Evolutionary conservation across 1,140 invertebrate genomes (phyloP), one percentile per base, ranked within the genome.

Genomic region (Carcinoscorpius rotundicauda): DNA sequence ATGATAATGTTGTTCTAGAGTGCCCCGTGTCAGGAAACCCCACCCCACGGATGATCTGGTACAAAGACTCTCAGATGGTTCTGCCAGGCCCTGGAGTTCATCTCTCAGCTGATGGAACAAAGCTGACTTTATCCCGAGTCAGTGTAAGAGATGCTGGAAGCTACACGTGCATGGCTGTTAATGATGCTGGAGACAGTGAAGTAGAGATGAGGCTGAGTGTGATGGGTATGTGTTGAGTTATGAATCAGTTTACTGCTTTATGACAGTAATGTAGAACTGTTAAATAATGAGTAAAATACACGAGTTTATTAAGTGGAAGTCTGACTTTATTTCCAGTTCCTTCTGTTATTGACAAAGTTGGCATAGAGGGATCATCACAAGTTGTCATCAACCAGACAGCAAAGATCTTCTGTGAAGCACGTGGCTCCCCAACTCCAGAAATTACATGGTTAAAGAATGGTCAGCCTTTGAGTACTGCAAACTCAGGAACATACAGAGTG

Each of bases 381-480:
- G 57, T 64, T 8, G 49, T 68, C 3, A 56, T 52, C 0, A 63
- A 67, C 52, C 63, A 68, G 5, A 62, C 69, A 29, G 61, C 68
- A 8, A 59, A 58, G 50, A 59, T 70, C 4, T 50, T 29, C 51
- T 70, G 69, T 50, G 58, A 67, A 55, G 66, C 49, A 55, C 55
- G 63, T 80, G 86, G 88, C n/a, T 85, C 86, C 72, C 87, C 88
- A 0, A 81, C 79, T 48, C 87, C 88, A 3, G 88, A 85, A 65
- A 86, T 90, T 65, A 86, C 85, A 2, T 92, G 89, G 89, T 80
- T 81, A 10, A 89, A 88, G 74, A 84, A 91, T 75, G 84, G 83
- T 11, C 79, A 80, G 49, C 80, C 79, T 8, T 81, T 83, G 58
- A 66, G 6, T 8, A 61, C 11, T n/a, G 60, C 4, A 50, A 66